Percentiles rank a stretch among this genome's conserved stretches.
These are phyloP conservation scores for Agelaius tricolor DNA, from an alignment of 2,113 vertebrate species.

Conservation along the genomic window DNA sequence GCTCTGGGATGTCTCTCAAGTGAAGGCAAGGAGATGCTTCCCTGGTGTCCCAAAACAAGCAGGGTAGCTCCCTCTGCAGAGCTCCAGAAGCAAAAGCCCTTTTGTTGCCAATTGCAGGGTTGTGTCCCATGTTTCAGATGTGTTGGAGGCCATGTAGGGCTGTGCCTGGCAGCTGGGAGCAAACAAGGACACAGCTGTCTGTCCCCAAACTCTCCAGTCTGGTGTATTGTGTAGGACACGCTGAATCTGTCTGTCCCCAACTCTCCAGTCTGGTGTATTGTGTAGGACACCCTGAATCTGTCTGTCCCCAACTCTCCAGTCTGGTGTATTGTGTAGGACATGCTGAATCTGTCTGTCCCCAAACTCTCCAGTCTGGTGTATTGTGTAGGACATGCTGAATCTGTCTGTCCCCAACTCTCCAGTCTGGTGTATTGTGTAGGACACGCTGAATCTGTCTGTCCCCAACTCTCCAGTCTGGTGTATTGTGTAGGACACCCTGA, in stretches of 20 bases:
- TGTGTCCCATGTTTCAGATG: background rate
- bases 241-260: no score
- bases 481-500: background rate
- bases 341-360: background rate
- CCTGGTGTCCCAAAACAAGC: background rate
- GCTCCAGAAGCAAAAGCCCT: background rate
- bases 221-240: no score
- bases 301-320: background rate
- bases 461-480: background rate
- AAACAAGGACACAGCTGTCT: background rate
- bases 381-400: background rate
- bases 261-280: background rate
- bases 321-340: background rate
- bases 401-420: no score
- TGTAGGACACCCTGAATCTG: background rate
- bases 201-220: background rate
- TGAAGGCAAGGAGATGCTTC: background rate
- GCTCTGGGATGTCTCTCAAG: background rate
- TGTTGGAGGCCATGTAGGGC: background rate
- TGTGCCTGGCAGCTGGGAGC: background rate
- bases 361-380: background rate
- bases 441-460: no score
- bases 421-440: background rate
- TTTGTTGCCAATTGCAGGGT: background rate
- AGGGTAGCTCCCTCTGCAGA: background rate